Evolutionary conservation across 1,140 invertebrate genomes (phyloP).

Genomic region (Vanessa tameamea): DNA sequence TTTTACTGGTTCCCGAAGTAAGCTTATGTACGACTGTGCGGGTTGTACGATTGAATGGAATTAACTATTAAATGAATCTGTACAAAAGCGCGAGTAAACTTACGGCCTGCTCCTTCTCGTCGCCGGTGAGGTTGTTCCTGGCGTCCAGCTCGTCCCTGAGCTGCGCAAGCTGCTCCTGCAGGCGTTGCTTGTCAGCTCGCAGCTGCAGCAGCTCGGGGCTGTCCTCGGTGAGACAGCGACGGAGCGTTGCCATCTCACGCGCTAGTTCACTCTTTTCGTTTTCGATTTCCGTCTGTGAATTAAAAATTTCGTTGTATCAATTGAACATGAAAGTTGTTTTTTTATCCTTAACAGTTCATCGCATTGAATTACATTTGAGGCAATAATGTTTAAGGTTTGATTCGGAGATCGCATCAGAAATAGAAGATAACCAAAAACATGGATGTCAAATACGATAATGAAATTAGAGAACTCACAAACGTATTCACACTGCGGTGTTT

Average conservation of each 20-base stretch:
- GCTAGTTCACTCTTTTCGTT: slow-evolving; percentile 46
- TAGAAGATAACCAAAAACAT: too few relatives aligned
- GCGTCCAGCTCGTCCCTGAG: slow-evolving; percentile 31
- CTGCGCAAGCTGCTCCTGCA: slow-evolving; percentile 17
- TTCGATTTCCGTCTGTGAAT: slow-evolving; percentile 46
- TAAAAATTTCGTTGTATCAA: not conserved
- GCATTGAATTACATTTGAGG: too few relatives aligned
- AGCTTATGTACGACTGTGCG: too few relatives aligned
- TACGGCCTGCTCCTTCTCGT: slow-evolving; percentile 61
- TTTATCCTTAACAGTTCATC: too few relatives aligned
- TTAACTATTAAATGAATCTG: too few relatives aligned
- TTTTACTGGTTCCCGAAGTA: too few relatives aligned
- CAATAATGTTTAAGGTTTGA: too few relatives aligned
- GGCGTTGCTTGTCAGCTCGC: slow-evolving; percentile 30
- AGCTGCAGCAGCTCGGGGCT: slow-evolving; percentile 30
- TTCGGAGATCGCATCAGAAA: too few relatives aligned
- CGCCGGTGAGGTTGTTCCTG: slow-evolving; percentile 14
- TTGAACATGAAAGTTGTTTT: not conserved
- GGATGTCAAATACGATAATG: not conserved
- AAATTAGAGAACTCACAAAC: slow-evolving; percentile 14
- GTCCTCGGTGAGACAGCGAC: slow-evolving; percentile 23
- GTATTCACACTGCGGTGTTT: slow-evolving; percentile 17
- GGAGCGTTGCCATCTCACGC: slow-evolving; percentile 46
- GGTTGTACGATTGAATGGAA: too few relatives aligned
- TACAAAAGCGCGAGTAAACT: slow-evolving; percentile 28